phyloP scores from a whole-genome alignment of 2,113 vertebrate species.

The Leptobrachium ailaonicum region DNA sequence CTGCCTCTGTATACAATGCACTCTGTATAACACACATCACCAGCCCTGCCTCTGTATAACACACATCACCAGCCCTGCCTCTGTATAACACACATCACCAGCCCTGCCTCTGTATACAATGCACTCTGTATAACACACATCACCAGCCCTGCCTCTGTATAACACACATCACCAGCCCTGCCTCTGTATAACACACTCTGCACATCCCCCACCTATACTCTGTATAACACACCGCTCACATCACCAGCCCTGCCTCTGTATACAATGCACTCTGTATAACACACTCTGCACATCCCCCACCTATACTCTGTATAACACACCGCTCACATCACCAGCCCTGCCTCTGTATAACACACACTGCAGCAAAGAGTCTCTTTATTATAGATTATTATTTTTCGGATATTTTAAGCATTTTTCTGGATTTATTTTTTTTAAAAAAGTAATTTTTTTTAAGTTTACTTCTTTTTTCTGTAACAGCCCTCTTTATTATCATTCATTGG shows the following conservation, averaged over 20 bases:
- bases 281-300: background rate
- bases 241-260: background rate
- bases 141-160: background rate
- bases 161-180: no score
- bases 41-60: background rate
- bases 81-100: background rate
- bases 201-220: background rate
- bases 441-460: no score
- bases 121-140: background rate
- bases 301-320: background rate
- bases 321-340: background rate
- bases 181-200: background rate
- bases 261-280: background rate
- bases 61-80: background rate
- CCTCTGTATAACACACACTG: background rate
- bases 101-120: background rate
- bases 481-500: no score
- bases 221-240: background rate
- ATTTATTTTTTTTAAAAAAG: no score
- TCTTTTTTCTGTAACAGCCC: no score
- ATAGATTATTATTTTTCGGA: no score
- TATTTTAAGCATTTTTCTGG: no score
- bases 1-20: background rate
- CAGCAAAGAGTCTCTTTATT: no score
- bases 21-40: background rate